phyloP scores from a whole-genome alignment of 2,888 invertebrate species.

The Pollenia amentaria region DNA sequence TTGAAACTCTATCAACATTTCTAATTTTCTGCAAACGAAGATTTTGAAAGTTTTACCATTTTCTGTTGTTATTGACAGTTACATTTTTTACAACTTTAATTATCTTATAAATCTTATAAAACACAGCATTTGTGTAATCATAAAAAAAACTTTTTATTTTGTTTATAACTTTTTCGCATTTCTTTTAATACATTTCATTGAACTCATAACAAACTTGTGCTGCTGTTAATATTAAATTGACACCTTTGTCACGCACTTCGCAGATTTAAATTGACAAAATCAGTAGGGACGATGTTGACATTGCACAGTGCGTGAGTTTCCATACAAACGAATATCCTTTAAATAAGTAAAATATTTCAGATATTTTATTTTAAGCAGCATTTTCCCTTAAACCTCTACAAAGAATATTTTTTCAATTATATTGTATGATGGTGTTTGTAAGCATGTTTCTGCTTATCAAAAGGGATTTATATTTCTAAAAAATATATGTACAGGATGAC shows the following conservation, averaged over 20 bases:
- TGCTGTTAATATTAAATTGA: not conserved
- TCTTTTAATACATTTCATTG: not conserved
- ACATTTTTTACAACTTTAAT: too few relatives aligned
- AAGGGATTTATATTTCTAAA: not conserved
- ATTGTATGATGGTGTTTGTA: not conserved
- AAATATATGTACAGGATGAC: too few relatives aligned
- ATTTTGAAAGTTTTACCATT: too few relatives aligned
- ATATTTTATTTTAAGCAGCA: too few relatives aligned
- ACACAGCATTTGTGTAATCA: too few relatives aligned
- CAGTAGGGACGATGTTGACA: constrained; percentile 8
- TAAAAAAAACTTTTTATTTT: too few relatives aligned
- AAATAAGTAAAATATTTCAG: not conserved
- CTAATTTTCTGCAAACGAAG: too few relatives aligned
- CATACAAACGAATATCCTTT: not conserved
- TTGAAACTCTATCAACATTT: too few relatives aligned
- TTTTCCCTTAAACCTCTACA: constrained; percentile 1
- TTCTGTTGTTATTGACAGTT: too few relatives aligned
- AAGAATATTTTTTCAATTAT: constrained; percentile 20
- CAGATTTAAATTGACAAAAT: constrained; percentile 8
- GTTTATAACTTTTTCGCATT: too few relatives aligned
- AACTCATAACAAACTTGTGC: not conserved
- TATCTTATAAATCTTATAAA: too few relatives aligned
- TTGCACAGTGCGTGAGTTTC: constrained; percentile 3
- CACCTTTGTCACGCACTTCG: not conserved
- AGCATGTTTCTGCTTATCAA: constrained; percentile 9